Base-by-base conservation (phyloP, 2,113 vertebrate species). In the Pyxicephalus adspersus region DNA sequence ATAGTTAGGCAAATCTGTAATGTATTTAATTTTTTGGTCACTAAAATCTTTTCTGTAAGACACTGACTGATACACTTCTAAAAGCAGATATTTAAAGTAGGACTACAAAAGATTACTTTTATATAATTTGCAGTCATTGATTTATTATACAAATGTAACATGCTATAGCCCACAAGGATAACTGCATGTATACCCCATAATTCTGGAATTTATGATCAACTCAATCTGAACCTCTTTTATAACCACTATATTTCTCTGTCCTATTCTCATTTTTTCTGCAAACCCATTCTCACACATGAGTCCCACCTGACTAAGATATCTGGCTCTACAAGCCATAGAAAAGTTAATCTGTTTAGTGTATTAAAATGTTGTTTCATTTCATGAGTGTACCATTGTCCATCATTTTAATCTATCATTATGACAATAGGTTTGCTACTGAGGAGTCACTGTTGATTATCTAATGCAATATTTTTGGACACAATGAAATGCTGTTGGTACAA, bases 161-260 rank as follows among this genome's bases (percentile, higher is more conserved):
- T 52, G 64, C 60, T 79, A 38, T 66, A 66, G 68, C 77, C 77
- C 77, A 60, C 28, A 79, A 68, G 77, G 28, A 68, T 58, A 79
- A 79, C 23, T 23, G 52, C 54, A 68, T 79, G 77, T 26, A 79
- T 79, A 58, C 65, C 31, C 77, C 67, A 79, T 79, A 79, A 79
- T 64, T 68, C 64, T 68, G 31, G 54, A 60, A 52, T 79, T 79
- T 68, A 79, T 45, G 54, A 64, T 55, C 38, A 22, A 29, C 64
- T 66, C 77, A 58, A 28, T 25, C 64, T 57, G 26, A 67, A 25
- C 76, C 16, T 55, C 28, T 79, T 79, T 79, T 68, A 79, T 79
- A 68, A 26, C 65, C 54, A 26, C 77, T 79, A 79, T 79, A 79
- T 79, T 79, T 31, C 77, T 68, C 34, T 50, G 29, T 28, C 76